Evolutionary conservation across 2,113 vertebrate genomes (phyloP).

Genomic region (Scytalopus superciliaris): DNA sequence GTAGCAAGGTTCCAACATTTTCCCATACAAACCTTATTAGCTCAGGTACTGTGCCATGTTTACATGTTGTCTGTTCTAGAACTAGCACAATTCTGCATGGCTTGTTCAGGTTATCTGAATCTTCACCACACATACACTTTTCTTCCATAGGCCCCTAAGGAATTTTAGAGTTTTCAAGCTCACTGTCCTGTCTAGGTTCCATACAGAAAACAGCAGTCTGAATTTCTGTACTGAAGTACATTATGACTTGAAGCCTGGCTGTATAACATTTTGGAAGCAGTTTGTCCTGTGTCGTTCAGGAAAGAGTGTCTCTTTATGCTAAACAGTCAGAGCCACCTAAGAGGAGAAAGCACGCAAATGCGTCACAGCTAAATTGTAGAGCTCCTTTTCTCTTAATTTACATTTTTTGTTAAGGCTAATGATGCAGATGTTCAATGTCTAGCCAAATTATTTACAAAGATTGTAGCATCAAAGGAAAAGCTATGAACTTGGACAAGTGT

Average conservation of each 20-base stretch:
- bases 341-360: not conserved
- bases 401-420: not conserved
- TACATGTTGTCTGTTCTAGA: not conserved
- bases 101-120: not conserved
- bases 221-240: not conserved
- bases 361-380: not conserved
- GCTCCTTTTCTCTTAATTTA: not conserved
- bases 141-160: not conserved
- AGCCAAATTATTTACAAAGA: not conserved
- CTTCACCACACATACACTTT: not conserved
- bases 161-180: not conserved
- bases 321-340: not conserved
- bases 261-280: not conserved
- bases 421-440: not conserved
- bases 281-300: not conserved
- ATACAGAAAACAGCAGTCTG: not conserved
- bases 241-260: not conserved
- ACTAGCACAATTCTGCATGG: not conserved
- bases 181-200: not conserved
- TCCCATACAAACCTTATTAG: not conserved
- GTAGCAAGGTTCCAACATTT: not conserved
- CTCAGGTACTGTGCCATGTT: not conserved
- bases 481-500: not conserved
- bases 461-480: not conserved
- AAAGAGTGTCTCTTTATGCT: not conserved